A percentile compares a stretch with the other conserved stretches of the same genome.
These are phyloP conservation scores for Silurus lanzhouensis DNA, from an alignment of 2,797 vertebrate genomes.

Conservation along the genomic window DNA sequence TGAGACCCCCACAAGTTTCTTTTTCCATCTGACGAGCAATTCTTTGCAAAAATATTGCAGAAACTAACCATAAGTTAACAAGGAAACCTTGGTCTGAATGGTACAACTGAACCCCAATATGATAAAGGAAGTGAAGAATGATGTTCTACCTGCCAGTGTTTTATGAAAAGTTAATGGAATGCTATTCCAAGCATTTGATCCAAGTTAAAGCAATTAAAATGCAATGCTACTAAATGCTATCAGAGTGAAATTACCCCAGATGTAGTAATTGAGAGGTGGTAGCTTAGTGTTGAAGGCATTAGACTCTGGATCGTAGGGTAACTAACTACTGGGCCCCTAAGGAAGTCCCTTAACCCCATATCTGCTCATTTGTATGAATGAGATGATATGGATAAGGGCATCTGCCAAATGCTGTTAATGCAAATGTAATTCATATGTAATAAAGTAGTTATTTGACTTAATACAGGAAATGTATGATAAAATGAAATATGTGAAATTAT, in stretches of 20 bases:
- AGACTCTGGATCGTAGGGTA: too few relatives aligned
- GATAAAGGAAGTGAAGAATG: background rate
- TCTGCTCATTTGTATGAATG: too few relatives aligned
- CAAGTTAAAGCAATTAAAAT: background rate
- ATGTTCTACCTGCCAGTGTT: background rate
- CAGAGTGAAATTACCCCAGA: background rate
- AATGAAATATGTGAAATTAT: background rate
- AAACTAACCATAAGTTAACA: background rate
- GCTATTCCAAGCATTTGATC: background rate
- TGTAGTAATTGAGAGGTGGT: too few relatives aligned
- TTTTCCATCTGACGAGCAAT: too few relatives aligned
- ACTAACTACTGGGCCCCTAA: too few relatives aligned
- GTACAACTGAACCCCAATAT: background rate
- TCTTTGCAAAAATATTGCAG: background rate
- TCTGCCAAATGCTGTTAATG: too few relatives aligned
- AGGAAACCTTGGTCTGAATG: background rate
- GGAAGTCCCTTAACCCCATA: too few relatives aligned
- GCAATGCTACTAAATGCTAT: background rate
- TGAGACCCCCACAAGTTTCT: too few relatives aligned
- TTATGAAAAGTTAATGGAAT: background rate
- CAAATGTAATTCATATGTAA: background rate
- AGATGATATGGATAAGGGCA: too few relatives aligned
- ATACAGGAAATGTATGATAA: background rate
- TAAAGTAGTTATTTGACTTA: background rate
- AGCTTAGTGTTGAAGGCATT: too few relatives aligned